Evolutionary conservation across 2,113 vertebrate species (phyloP).

Genomic region (Telmatochromis sp.): DNA sequence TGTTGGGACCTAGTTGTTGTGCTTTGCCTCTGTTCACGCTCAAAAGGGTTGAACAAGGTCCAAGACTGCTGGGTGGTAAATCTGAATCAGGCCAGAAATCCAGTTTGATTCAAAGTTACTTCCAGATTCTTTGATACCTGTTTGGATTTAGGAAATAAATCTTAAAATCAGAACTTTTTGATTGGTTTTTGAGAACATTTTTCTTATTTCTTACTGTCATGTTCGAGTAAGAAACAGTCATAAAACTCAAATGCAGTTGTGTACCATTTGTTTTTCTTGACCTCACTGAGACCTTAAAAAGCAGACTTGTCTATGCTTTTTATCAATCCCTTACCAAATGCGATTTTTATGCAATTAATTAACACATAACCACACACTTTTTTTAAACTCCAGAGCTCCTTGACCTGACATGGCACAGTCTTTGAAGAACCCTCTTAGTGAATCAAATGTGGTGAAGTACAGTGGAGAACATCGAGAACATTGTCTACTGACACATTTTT

Average conservation of each 20-base stretch:
- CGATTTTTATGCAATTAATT: neutral
- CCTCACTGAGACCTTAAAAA: neutral
- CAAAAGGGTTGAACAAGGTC: neutral
- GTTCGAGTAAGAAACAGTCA: neutral
- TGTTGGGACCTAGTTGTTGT: neutral
- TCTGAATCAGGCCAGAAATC: neutral
- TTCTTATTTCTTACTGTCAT: neutral
- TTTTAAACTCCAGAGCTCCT: neutral
- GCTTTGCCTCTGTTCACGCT: neutral
- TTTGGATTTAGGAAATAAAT: neutral
- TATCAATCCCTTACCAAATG: neutral
- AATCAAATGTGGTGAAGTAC: neutral
- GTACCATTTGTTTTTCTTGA: neutral
- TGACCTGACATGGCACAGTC: neutral
- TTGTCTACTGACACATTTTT: neutral
- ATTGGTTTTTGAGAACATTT: neutral
- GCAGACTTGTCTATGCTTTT: neutral
- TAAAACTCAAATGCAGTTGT: neutral
- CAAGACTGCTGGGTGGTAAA: neutral
- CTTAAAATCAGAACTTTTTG: neutral
- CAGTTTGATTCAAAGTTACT: neutral
- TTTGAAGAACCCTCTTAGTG: neutral
- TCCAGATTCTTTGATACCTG: neutral
- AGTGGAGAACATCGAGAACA: neutral
- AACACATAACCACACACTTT: neutral